phyloP scores from a whole-genome alignment of 2,113 vertebrate species.

The Hemiscyllium ocellatum region DNA sequence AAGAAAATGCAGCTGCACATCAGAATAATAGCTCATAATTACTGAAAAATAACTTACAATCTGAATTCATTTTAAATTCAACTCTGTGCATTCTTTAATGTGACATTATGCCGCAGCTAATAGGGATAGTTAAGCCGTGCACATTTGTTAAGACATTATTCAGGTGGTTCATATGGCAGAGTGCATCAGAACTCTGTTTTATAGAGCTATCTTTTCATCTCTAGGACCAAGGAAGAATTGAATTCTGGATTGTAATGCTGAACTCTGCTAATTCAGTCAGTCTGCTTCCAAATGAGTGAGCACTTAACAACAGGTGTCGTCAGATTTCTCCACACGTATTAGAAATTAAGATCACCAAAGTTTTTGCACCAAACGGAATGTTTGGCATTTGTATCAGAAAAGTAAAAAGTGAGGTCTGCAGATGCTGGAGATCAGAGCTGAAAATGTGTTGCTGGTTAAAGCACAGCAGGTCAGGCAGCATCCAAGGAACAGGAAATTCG shows the following conservation, averaged over 20 bases:
- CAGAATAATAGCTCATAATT: slow-evolving; percentile 14
- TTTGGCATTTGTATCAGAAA: neutral
- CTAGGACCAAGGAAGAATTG: neutral
- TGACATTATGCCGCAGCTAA: neutral
- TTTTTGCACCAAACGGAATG: neutral
- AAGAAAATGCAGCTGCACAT: neutral
- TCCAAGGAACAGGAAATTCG: too few species aligned
- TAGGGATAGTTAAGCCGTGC: neutral
- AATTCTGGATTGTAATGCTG: neutral
- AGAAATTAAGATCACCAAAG: neutral
- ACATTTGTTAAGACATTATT: slow-evolving; percentile 24
- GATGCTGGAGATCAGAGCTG: too few species aligned
- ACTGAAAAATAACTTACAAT: neutral
- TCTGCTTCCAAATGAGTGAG: neutral
- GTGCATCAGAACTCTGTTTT: neutral
- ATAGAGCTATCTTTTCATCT: neutral
- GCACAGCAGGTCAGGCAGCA: too few species aligned
- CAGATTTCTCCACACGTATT: neutral
- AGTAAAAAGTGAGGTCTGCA: too few species aligned
- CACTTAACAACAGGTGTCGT: neutral
- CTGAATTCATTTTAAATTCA: neutral
- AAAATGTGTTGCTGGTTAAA: too few species aligned
- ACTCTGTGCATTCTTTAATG: slow-evolving; percentile 1
- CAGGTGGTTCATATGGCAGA: neutral
- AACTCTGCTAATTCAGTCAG: too few species aligned